Evolutionary conservation across 2,888 invertebrate genomes (phyloP), one percentile per base, ranked within the genome.

Genomic region (Chouioia cunea): DNA sequence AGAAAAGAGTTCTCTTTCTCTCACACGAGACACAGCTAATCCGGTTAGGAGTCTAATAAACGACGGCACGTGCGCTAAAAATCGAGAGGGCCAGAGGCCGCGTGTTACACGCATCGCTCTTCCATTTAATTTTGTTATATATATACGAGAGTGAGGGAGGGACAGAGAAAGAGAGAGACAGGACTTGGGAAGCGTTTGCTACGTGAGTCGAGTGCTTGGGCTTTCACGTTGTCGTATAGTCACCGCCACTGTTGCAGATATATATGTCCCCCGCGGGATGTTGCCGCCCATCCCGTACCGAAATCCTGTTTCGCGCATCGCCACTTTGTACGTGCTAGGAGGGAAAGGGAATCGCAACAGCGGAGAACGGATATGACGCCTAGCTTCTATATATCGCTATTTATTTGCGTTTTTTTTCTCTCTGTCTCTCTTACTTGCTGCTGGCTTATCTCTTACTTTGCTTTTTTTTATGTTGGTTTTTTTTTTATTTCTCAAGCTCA

Each of bases 51-150:
- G 43, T 22, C n/a, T 62, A 52, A 62, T 62, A 62, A 62, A 62
- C 52, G 6, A 36, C 22, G 43, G 22, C n/a, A 4, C 14, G 8
- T 59, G n/a, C 27, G 10, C 16, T 1, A 16, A 6, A 16, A 44
- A 8, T 6, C 47, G 27, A 48, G 2, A 6, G 1, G 23, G 10
- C 23, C 10, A 46, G 16, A 15, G 1, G 8, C n/a, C 16, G 22
- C 18, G 44, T 44, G 20, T 10, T 14, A 20, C 8, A 52, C 48
- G 4, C 16, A 8, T 57, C 36, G 15, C 23, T 12, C 23, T n/a
- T 50, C 16, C 50, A 58, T 58, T 65, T 65, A 65, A 65, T 65
- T 65, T 65, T 50, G 58, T 65, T 65, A 65, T 46, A 14, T 43
- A 22, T 16, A 2, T n/a, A 2, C n/a, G 22, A 20, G 36, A 12